Conservation (phyloP, 1,140 invertebrate species). For the Diorhabda carinulata region DNA sequence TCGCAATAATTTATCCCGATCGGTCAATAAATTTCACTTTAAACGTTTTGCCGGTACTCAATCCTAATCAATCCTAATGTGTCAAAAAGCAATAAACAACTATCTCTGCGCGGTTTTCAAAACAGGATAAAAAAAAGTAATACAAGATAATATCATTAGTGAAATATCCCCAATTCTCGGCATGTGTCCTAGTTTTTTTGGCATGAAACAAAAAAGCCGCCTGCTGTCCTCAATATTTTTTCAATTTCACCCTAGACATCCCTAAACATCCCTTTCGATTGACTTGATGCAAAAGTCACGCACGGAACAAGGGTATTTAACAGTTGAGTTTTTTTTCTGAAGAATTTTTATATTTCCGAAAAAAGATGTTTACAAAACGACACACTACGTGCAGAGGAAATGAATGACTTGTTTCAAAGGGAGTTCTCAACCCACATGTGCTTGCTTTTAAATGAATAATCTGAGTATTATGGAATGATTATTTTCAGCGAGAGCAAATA, state of each 20-base stretch:
- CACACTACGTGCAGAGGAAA: slow-evolving; percentile 23
- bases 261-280: slow-evolving; percentile 6
- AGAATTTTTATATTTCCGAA: slow-evolving; percentile 36
- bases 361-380: slow-evolving; percentile 30
- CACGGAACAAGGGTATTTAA: slow-evolving; percentile 13
- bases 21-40: too few relatives aligned
- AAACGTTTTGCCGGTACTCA: too few relatives aligned
- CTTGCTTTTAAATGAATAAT: slow-evolving; percentile 15
- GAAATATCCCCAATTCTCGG: not conserved
- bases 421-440: slow-evolving; percentile 14
- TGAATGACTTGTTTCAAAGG: slow-evolving; percentile 22
- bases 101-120: too few relatives aligned
- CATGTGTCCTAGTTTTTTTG: not conserved
- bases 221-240: slow-evolving; percentile 4
- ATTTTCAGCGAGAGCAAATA: not conserved
- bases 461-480: slow-evolving; percentile 10
- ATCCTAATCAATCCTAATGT: too few relatives aligned
- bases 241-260: slow-evolving; percentile 15
- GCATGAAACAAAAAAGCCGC: slow-evolving; percentile 24
- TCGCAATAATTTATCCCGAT: too few relatives aligned
- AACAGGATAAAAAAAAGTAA: too few relatives aligned
- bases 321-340: slow-evolving; percentile 24
- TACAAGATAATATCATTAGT: not conserved
- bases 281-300: slow-evolving; percentile 31
- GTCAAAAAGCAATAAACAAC: too few relatives aligned